A percentile compares a stretch with the other conserved stretches of the same genome.
Conservation (phyloP, 1,140 invertebrate genomes). For the Drosophila eugracilis region DNA sequence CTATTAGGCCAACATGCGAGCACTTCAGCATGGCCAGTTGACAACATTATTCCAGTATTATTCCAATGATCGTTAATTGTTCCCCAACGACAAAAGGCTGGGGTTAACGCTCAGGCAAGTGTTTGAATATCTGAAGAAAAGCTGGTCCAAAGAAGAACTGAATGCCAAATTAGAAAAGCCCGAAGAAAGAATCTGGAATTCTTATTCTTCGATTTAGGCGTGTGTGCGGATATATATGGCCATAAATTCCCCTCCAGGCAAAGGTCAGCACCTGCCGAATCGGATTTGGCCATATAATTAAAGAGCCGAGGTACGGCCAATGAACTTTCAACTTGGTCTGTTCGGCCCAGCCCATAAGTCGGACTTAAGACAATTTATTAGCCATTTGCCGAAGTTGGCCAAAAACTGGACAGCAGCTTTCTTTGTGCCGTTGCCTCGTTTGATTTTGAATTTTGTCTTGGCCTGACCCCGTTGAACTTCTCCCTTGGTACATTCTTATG, state of each 20-base stretch:
- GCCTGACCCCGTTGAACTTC: slow-evolving; percentile 74
- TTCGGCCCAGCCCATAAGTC: slow-evolving; percentile 18
- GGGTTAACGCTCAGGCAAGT: slow-evolving; percentile 78
- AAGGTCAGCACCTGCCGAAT: slow-evolving; percentile 43
- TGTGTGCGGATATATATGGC: slow-evolving; percentile 17
- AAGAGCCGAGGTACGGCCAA: slow-evolving; percentile 46
- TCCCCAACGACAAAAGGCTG: not conserved
- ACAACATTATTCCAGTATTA: slow-evolving; percentile 53
- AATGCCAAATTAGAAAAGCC: not conserved
- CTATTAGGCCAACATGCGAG: slow-evolving; percentile 74
- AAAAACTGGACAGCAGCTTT: slow-evolving; percentile 40
- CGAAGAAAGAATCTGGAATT: slow-evolving; percentile 24
- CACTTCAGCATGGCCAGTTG: slow-evolving; percentile 53
- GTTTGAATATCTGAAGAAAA: too few relatives aligned
- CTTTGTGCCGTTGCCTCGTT: slow-evolving; percentile 36
- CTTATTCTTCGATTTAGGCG: slow-evolving; percentile 7
- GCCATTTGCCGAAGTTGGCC: slow-evolving; percentile 21
- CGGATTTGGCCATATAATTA: slow-evolving; percentile 59
- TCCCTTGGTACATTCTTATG: slow-evolving; percentile 60
- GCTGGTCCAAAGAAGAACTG: not conserved
- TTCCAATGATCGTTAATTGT: slow-evolving; percentile 26
- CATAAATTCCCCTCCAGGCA: slow-evolving; percentile 8
- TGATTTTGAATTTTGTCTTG: slow-evolving; percentile 40
- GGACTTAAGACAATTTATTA: slow-evolving; percentile 69
- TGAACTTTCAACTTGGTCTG: slow-evolving; percentile 71